Evolutionary conservation across 1,140 invertebrate species (phyloP).

Genomic region (Zeugodacus cucurbitae): DNA sequence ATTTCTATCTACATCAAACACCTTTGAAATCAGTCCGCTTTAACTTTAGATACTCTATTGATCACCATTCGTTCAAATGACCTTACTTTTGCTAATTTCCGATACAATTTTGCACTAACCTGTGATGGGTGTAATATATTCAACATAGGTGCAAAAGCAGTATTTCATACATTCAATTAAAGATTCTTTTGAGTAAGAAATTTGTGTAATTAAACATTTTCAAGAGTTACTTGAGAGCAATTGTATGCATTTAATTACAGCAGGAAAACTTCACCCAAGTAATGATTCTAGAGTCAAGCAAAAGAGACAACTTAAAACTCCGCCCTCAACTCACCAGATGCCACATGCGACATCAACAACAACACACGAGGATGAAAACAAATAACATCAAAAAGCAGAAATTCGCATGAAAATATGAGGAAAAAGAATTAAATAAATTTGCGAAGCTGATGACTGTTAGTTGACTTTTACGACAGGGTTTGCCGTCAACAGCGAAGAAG

Average conservation of each 20-base stretch:
- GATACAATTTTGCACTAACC: no score
- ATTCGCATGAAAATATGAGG: neutral
- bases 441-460: constrained; percentile 1
- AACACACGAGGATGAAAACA: neutral
- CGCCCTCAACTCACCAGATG: neutral
- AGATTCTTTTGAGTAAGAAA: neutral
- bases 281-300: neutral
- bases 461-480: neutral
- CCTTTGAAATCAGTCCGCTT: no score
- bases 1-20: no score
- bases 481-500: neutral
- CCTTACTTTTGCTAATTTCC: no score
- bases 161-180: neutral
- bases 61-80: no score
- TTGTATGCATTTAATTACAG: constrained; percentile 1
- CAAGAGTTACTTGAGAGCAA: constrained; percentile 1
- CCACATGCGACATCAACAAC: neutral
- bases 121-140: no score
- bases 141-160: neutral
- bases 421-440: neutral
- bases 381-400: neutral
- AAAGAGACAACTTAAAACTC: neutral
- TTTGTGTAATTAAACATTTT: constrained; percentile 15
- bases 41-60: no score
- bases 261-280: neutral